Conservation (phyloP, 2,113 vertebrate species). For the Lates calcarifer region DNA sequence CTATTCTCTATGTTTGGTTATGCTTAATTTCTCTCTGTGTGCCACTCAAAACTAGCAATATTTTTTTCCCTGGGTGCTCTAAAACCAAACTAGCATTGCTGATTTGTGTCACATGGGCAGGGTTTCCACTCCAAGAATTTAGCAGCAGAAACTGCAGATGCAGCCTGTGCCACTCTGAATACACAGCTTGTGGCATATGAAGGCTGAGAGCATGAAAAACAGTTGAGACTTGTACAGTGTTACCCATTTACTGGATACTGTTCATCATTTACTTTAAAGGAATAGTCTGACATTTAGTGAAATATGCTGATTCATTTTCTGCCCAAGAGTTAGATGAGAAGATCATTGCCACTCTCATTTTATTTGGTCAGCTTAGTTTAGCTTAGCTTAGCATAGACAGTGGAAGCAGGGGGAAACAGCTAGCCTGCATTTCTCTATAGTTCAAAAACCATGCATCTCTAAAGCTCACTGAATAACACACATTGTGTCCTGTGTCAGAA, state of each 20-base stretch:
- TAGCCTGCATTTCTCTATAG: too few relatives aligned
- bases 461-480: too few relatives aligned
- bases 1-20: background rate
- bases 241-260: too few relatives aligned
- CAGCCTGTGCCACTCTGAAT: background rate
- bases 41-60: too few relatives aligned
- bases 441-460: too few relatives aligned
- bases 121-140: too few relatives aligned
- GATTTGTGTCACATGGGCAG: background rate
- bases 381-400: background rate
- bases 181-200: background rate
- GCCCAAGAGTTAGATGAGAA: background rate
- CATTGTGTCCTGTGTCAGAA: too few relatives aligned
- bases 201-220: too few relatives aligned
- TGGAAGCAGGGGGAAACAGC: too few relatives aligned
- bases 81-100: too few relatives aligned
- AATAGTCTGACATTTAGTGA: background rate
- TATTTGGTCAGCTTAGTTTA: background rate
- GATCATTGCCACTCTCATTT: background rate
- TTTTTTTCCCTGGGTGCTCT: too few relatives aligned
- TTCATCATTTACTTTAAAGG: background rate
- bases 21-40: background rate
- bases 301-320: background rate
- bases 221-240: too few relatives aligned
- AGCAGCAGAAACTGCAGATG: background rate